These are phyloP conservation scores for Hypanus sabinus DNA, from an alignment of 2,113 vertebrate genomes.

Conservation along the genomic window DNA sequence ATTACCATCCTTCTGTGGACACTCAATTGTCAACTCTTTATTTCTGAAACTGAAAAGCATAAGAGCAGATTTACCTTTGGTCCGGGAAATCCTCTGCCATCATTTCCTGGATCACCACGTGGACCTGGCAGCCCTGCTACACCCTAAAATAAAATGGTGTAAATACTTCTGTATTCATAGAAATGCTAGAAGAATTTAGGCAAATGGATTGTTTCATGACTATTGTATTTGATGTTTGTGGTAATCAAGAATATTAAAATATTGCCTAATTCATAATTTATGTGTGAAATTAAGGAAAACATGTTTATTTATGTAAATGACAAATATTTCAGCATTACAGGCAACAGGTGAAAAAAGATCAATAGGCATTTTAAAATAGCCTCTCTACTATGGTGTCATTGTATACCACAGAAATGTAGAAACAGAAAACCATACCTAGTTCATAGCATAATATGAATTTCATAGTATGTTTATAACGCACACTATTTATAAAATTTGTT, in stretches of 20 bases:
- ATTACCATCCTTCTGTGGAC: too few species aligned
- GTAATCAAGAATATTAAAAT: not conserved
- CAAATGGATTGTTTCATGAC: not conserved
- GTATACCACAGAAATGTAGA: not conserved
- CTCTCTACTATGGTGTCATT: not conserved
- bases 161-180: not conserved
- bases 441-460: too few species aligned
- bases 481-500: too few species aligned
- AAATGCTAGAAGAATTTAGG: not conserved
- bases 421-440: not conserved
- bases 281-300: not conserved
- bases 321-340: not conserved
- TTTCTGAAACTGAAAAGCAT: not conserved
- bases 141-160: conserved; percentile 51
- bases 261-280: not conserved
- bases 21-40: too few species aligned
- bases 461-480: too few species aligned
- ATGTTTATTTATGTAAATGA: not conserved
- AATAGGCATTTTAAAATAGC: not conserved
- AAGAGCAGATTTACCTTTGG: conserved; percentile 58
- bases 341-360: not conserved
- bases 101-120: conserved; percentile 64
- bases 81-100: conserved; percentile 65
- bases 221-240: not conserved
- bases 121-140: conserved; percentile 54